Base-by-base conservation (phyloP, 2,797 vertebrate species). In the Echeneis naucrates region DNA sequence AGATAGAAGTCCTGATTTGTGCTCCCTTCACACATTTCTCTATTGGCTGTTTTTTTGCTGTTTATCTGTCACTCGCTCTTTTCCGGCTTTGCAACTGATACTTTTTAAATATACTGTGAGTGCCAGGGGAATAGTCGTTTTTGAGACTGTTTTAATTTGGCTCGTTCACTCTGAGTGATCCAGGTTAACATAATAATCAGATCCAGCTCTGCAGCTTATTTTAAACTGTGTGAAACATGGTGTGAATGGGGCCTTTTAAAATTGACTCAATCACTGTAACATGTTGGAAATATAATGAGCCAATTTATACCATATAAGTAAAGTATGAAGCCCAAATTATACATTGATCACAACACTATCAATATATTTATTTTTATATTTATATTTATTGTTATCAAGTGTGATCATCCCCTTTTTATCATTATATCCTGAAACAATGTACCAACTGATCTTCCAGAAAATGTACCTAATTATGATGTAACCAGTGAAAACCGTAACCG, bases 141-240 rank as follows among this genome's bases (percentile, higher is more conserved):
- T 85, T 79, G 85, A 88, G 88, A 75, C 88, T 84, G 90, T 87
- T 93, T 90, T 90, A 89, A 91, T 93, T 92, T 92, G 81, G 55
- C 84, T 56, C 38, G 69, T 72, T 83, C 50, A 70, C 83, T 86
- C 86, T 24, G 82, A 86, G 82, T 82, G 83, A 92, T 92, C 87
- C 89, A 85, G 90, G 89, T 92, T 93, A 93, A 92, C 87, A 89
- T 66, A 91, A 92, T 90, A 92, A 93, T 92, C 88, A 88, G 81
- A 92, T 50, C 83, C 88, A 88, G 86, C 85, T 81, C 80, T 24
- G 33, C 27, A 19, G 72, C 80, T 80, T 83, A 73, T 83, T 87
- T 84, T 77, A 88, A 87, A 82, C 83, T 74, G 83, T 91, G 89
- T 89, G 82, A 93, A 89, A 90, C 82, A 81, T 56, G 80, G 84